Base-by-base conservation (phyloP, 2,888 invertebrate species). In the Drepanosiphum platanoidis region DNA sequence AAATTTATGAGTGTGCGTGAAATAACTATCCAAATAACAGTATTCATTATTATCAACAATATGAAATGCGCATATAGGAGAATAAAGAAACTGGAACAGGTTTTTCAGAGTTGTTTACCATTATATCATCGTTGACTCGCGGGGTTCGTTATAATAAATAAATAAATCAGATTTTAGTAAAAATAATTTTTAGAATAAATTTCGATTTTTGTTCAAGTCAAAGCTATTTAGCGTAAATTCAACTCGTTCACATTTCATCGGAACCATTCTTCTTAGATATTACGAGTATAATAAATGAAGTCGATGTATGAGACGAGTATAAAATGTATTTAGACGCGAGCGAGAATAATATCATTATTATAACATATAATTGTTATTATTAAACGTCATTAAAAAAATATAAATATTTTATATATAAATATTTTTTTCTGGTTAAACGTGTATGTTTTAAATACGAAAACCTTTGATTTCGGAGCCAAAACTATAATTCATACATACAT, bases 211-310 rank as follows among this genome's bases (percentile, higher is more conserved):
- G 1, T 77, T 77, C 8, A 7, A 18, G 22, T 15, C 11, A 61
- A 36, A 78, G 39, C 64, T 11, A 64, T 78, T 42, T 77, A 39
- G 11, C 77, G 30, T 36, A 18, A 9, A 77, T 39, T 58, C 58
- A n/a, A 27, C 22, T 58, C 13, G n/a, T 75, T 61, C 61, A 36
- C 27, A 36, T 77, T 61, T 77, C 27, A 36, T 61, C 61, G 39
- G 39, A 77, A 30, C n/a, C n/a, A n/a, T 74, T 22, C 1, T 46
- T 46, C 22, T 72, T 1, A 34, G 34, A 36, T 75, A 15, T 58
- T n/a, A 75, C 30, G 30, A 32, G 30, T 46, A 46, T 4, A 34
- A 32, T n/a, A n/a, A n/a, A n/a, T n/a, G n/a, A n/a, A n/a, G n/a
- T n/a, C n/a, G n/a, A n/a, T n/a, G n/a, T n/a, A n/a, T n/a, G n/a